These are phyloP conservation scores for Montipora capricornis DNA, from an alignment of 64 coral and sea anemone genomes.

Conservation along the genomic window DNA sequence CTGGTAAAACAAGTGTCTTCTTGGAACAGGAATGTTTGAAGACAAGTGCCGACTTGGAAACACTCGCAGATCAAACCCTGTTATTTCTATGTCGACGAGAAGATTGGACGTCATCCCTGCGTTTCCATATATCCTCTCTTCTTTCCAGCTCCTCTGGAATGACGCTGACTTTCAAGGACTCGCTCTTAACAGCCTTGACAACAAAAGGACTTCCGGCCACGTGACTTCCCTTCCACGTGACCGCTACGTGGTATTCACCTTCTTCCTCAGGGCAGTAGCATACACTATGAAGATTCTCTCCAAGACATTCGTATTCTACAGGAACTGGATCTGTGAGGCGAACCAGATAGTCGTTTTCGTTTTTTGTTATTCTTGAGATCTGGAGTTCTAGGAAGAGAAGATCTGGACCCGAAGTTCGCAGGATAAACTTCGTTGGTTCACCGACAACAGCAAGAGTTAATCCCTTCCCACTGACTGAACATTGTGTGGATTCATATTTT, in stretches of 20 bases:
- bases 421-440: conserved; percentile 59
- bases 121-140: conserved; percentile 22
- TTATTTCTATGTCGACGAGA: conserved; percentile 23
- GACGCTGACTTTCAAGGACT: neutral
- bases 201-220: conserved; percentile 68
- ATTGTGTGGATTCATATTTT: conserved; percentile 56
- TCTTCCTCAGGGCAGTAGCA: conserved; percentile 58
- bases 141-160: neutral
- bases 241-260: conserved; percentile 68
- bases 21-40: too few relatives aligned
- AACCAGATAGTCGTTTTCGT: conserved; percentile 13
- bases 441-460: conserved; percentile 34
- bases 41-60: neutral
- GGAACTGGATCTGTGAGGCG: conserved; percentile 33
- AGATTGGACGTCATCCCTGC: conserved; percentile 14
- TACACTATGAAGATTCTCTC: conserved; percentile 74
- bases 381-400: conserved; percentile 64
- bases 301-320: conserved; percentile 64
- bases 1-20: too few relatives aligned
- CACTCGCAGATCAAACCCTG: neutral
- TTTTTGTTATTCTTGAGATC: conserved; percentile 57
- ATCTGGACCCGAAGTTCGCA: conserved; percentile 63
- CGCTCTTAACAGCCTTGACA: conserved; percentile 46
- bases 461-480: conserved; percentile 73
- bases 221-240: conserved; percentile 69